Percentiles rank a stretch among this genome's conserved stretches.
Conservation (phyloP, 2,888 invertebrate species). For the Panopea generosa region DNA sequence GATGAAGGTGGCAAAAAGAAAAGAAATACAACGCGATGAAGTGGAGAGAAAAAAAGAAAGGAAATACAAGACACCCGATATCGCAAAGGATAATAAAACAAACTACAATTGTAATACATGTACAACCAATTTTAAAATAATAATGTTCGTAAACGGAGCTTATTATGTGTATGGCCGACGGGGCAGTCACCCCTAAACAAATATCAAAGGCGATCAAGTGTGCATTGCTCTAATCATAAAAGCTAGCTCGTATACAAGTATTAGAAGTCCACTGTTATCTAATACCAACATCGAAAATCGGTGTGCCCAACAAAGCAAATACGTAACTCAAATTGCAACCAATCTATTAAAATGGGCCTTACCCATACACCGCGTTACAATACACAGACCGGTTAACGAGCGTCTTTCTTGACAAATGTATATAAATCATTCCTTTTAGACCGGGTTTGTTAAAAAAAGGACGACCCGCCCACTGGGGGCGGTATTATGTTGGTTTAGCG, state of each 20-base stretch:
- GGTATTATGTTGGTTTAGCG: conserved; percentile 19
- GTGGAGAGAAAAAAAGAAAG: background rate
- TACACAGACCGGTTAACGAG: conserved; percentile 18
- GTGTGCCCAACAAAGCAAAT: conserved; percentile 1
- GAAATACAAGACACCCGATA: conserved; percentile 3
- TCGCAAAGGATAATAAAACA: background rate
- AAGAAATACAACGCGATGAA: conserved; percentile 1
- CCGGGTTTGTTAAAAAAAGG: conserved; percentile 21
- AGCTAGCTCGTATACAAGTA: no score
- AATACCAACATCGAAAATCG: conserved; percentile 2
- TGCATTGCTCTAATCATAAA: no score
- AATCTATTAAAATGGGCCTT: conserved; percentile 1
- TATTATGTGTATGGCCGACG: no score
- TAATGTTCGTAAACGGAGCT: no score
- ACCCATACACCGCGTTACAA: background rate
- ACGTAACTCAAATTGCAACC: conserved; percentile 8
- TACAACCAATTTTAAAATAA: no score
- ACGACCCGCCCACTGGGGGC: conserved; percentile 47
- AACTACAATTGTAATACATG: no score
- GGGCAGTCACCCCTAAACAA: no score
- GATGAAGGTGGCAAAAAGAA: background rate
- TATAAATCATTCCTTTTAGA: conserved; percentile 45
- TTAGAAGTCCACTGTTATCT: conserved; percentile 1
- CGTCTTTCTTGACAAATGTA: conserved; percentile 36
- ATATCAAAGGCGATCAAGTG: no score